These are phyloP conservation scores for Chrysopa pallens DNA, from an alignment of 1,140 invertebrate genomes.

Conservation along the genomic window DNA sequence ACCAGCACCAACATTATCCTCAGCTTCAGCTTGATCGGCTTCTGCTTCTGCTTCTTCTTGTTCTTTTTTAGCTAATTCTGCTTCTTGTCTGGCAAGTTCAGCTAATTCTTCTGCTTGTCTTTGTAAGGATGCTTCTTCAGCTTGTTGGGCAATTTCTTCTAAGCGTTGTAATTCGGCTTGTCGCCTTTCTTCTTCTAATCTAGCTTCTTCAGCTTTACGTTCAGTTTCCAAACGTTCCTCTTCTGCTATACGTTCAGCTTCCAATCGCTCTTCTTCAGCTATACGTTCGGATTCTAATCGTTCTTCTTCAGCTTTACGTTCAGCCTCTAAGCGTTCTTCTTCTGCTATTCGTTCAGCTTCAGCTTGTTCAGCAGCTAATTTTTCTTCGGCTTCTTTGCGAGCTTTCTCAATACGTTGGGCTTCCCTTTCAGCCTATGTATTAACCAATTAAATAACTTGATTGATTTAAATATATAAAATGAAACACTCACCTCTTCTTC, in stretches of 20 bases:
- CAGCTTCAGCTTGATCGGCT: slow-evolving; percentile 16
- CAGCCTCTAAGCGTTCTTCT: slow-evolving; percentile 4
- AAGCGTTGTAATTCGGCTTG: slow-evolving; percentile 14
- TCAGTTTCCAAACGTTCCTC: slow-evolving; percentile 24
- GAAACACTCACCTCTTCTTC: neutral
- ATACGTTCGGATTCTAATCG: slow-evolving; percentile 21
- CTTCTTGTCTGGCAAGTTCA: slow-evolving; percentile 27
- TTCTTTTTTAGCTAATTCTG: slow-evolving; percentile 22
- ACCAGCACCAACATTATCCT: slow-evolving; percentile 6
- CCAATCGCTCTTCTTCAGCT: slow-evolving; percentile 19
- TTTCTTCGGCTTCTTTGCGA: neutral
- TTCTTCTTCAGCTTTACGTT: slow-evolving; percentile 20
- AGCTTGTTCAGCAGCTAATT: slow-evolving; percentile 20
- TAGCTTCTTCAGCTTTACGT: slow-evolving; percentile 22
- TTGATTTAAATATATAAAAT: neutral
- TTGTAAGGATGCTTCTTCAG: slow-evolving; percentile 27
- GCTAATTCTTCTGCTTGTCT: slow-evolving; percentile 32
- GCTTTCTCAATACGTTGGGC: slow-evolving; percentile 2
- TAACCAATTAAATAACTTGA: neutral
- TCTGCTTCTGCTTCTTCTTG: slow-evolving; percentile 21
- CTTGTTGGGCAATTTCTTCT: slow-evolving; percentile 31
- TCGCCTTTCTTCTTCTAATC: slow-evolving; percentile 27
- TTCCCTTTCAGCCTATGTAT: slow-evolving; percentile 1
- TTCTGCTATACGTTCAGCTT: slow-evolving; percentile 19
- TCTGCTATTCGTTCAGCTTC: slow-evolving; percentile 2